Base-by-base conservation (phyloP, 2,888 invertebrate genomes). In the Tipula lateralis region DNA sequence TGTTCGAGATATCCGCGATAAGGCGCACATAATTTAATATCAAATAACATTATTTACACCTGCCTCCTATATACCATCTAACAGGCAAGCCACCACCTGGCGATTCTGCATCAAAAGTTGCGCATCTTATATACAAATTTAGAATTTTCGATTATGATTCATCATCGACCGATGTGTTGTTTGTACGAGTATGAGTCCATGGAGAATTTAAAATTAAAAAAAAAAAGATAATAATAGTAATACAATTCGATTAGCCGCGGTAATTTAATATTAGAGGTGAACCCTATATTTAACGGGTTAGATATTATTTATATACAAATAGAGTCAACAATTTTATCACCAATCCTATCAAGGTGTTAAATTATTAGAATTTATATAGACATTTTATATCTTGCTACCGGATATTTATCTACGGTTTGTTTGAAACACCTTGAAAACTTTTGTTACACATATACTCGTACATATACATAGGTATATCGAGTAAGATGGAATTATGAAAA, bases 201-300 rank as follows among this genome's bases (percentile, higher is more conserved):
- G 24, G 9, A 66, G 24, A 50, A 50, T 66, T 66, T 24, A 66
- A 66, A 66, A 66, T 66, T 50, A 50, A 50, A 66, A 66, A 24
- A 66, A 19, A 24, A 24, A 66, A n/a, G n/a, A n/a, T n/a, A n/a
- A n/a, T n/a, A n/a, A n/a, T n/a, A n/a, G n/a, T n/a, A n/a, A n/a
- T n/a, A 66, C 1, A 44, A 66, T 66, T 66, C 24, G 66, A 66
- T 66, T 66, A 66, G 66, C 66, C 24, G 66, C 66, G 66, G 66
- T 66, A 66, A 66, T 66, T 66, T 66, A 9, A 66, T 66, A 66
- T 66, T 66, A 66, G 66, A 66, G 66, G 66, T 66, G 16, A 44
- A 44, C 44, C 44, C 44, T 16, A 44, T 19, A 44, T 44, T 44
- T 7, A 44, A 3, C 16, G 44, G 44, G 44, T 16, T 44, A 12